Conservation (phyloP, 2,113 vertebrate genomes). For the Anguilla rostrata region DNA sequence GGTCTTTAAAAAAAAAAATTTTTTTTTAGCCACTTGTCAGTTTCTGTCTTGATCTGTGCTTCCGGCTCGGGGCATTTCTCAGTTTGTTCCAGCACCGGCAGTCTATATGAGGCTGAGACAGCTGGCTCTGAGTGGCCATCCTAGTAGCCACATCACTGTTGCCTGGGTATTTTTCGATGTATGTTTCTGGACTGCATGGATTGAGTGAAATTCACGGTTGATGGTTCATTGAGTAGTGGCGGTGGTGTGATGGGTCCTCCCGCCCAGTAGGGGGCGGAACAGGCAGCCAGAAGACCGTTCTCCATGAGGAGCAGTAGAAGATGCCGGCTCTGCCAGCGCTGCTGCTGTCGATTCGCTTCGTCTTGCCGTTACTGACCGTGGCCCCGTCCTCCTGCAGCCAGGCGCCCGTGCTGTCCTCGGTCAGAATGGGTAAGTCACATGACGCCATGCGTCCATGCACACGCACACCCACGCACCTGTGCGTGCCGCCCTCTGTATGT, state of each 20-base stretch:
- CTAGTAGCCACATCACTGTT: not conserved
- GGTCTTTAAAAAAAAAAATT: no score
- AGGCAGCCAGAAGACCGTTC: slow-evolving; percentile 90
- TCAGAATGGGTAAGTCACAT: slow-evolving; percentile 83
- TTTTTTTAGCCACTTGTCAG: slow-evolving; percentile 11
- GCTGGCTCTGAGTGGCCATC: not conserved
- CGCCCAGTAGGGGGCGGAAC: slow-evolving; percentile 79
- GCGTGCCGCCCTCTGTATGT: no score
- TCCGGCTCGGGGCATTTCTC: not conserved
- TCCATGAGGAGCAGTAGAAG: slow-evolving; percentile 98
- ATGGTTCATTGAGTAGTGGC: not conserved
- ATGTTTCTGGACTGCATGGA: not conserved
- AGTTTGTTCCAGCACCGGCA: not conserved
- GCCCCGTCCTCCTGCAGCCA: slow-evolving; percentile 76
- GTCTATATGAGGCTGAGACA: not conserved
- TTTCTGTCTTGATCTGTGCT: not conserved
- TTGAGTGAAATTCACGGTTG: not conserved
- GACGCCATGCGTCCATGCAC: not conserved
- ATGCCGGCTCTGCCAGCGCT: slow-evolving; percentile 94
- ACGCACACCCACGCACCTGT: not conserved
- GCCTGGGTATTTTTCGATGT: not conserved
- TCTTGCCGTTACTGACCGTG: slow-evolving; percentile 77
- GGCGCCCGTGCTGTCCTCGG: slow-evolving; percentile 80
- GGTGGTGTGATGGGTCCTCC: slow-evolving; percentile 33
- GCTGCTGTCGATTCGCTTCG: slow-evolving; percentile 84